A percentile compares a stretch with the other conserved stretches of the same genome.
Conservation (phyloP, 2,888 invertebrate species). For the Eristalis intricaria region DNA sequence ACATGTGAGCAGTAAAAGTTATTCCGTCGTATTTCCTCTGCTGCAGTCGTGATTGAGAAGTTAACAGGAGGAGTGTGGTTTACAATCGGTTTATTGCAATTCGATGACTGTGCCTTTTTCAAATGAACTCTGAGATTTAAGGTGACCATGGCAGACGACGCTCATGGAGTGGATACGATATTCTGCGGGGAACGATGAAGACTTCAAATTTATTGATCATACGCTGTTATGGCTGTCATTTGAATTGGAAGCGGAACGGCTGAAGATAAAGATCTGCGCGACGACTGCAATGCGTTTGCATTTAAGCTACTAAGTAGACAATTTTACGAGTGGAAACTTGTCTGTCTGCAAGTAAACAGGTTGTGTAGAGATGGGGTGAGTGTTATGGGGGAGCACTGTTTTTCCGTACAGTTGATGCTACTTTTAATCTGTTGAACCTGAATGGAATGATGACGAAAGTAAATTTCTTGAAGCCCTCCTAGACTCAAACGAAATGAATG, state of each 20-base stretch:
- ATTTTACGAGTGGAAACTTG: neutral
- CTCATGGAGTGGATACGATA: neutral
- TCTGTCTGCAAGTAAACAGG: neutral
- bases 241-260: neutral
- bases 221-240: neutral
- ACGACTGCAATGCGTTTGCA: neutral
- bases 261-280: neutral
- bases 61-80: neutral
- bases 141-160: neutral
- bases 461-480: too few relatives aligned
- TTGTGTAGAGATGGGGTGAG: neutral
- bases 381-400: neutral
- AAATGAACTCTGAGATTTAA: neutral
- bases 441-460: too few relatives aligned
- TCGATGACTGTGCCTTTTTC: constrained; percentile 13
- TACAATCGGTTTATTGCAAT: constrained; percentile 31
- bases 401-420: neutral
- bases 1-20: constrained; percentile 18
- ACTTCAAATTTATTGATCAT: neutral
- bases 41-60: neutral
- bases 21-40: neutral
- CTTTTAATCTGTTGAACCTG: neutral
- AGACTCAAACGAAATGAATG: neutral
- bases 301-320: neutral
- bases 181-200: neutral